phyloP scores from a whole-genome alignment of 2,113 vertebrate genomes.

The Arizona elegans region DNA sequence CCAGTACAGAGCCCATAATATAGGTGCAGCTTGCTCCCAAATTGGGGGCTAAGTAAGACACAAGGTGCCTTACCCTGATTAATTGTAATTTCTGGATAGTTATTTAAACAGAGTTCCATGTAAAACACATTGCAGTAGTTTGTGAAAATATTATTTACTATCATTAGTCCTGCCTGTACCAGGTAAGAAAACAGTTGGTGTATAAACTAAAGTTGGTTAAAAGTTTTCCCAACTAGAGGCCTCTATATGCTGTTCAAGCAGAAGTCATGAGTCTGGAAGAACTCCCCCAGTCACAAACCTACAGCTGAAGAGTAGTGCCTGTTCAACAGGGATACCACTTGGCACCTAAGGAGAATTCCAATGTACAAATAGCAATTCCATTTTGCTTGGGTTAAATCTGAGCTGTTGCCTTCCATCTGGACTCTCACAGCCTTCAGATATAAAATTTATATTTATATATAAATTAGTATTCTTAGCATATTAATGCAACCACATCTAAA shows the following conservation, averaged over 20 bases:
- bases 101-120: neutral
- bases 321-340: neutral
- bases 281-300: neutral
- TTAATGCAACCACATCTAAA: neutral
- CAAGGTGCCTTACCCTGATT: neutral
- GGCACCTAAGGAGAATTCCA: neutral
- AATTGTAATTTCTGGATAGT: neutral
- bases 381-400: neutral
- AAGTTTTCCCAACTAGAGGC: neutral
- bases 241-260: neutral
- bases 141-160: neutral
- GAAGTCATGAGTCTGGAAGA: neutral
- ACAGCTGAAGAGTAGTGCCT: neutral
- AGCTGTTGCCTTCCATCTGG: neutral
- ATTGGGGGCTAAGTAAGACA: neutral
- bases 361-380: neutral
- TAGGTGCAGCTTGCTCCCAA: neutral
- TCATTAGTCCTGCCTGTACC: neutral
- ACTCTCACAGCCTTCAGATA: neutral
- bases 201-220: neutral
- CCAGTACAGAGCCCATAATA: neutral
- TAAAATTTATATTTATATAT: no score
- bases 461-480: neutral
- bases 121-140: neutral
- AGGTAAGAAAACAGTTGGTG: neutral